Percentiles rank a stretch among this genome's conserved stretches.
These are phyloP conservation scores for Sycobia sp. DNA, from an alignment of 1,140 invertebrate species.

Conservation along the genomic window DNA sequence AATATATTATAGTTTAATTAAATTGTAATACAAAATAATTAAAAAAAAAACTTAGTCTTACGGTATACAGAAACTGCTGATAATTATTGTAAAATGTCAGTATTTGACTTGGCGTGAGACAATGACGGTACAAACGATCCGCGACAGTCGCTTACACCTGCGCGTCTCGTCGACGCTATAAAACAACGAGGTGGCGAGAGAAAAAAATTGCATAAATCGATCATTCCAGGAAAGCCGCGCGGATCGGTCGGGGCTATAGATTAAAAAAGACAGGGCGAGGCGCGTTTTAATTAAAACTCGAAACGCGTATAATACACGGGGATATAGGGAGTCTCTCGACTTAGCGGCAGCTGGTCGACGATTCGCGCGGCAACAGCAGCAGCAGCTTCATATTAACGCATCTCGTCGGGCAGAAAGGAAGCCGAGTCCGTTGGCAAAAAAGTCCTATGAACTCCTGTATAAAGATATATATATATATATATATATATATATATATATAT, in stretches of 20 bases:
- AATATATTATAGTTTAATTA: no score
- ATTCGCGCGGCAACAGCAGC: no score
- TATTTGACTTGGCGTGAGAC: no score
- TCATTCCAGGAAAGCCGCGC: background rate
- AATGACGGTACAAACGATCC: background rate
- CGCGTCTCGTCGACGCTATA: background rate
- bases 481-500: background rate
- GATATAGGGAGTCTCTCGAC: no score
- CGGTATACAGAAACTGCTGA: no score
- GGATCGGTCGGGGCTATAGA: background rate
- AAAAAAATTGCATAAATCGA: background rate
- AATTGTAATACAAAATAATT: no score
- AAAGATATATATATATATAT: background rate
- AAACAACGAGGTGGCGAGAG: background rate
- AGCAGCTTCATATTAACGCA: background rate
- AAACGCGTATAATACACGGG: no score
- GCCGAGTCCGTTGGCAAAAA: no score
- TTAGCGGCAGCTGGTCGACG: constrained; percentile 24
- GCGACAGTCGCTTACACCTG: background rate
- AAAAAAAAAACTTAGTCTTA: no score
- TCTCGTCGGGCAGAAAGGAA: background rate
- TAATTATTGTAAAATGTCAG: no score
- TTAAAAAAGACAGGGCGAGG: background rate
- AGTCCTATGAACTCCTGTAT: background rate
- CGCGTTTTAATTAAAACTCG: constrained; percentile 16